phyloP scores from a whole-genome alignment of 2,113 vertebrate genomes.

The Grammomys dolichurus region DNA sequence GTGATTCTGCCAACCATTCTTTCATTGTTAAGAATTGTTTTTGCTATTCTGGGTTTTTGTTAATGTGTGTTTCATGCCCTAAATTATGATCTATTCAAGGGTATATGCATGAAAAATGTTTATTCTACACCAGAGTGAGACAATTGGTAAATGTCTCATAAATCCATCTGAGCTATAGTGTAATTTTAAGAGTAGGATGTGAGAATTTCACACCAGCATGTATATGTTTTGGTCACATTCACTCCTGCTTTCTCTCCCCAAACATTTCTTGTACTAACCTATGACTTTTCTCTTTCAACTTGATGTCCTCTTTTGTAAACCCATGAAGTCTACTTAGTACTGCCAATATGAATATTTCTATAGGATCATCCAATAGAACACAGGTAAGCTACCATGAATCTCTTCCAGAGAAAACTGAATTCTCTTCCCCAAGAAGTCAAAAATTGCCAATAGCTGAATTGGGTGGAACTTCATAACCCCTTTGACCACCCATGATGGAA shows the following conservation, averaged over 20 bases:
- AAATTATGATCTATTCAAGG: background rate
- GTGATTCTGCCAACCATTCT: no score
- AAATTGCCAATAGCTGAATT: background rate
- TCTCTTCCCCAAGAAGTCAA: background rate
- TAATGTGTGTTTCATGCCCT: background rate
- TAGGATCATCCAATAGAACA: background rate
- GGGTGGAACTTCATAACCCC: background rate
- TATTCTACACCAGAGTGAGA: background rate
- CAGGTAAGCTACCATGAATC: background rate
- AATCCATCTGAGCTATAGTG: background rate
- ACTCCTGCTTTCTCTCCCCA: background rate
- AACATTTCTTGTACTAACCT: background rate
- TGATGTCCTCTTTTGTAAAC: background rate
- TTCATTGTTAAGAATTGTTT: no score
- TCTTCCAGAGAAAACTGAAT: background rate
- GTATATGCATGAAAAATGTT: background rate
- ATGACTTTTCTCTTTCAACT: background rate
- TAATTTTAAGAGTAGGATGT: background rate
- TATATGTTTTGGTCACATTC: background rate
- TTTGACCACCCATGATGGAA: background rate
- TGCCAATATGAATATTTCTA: background rate
- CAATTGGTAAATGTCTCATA: background rate
- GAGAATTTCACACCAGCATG: background rate
- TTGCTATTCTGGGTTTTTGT: background rate
- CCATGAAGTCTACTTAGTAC: background rate